Evolutionary conservation across 2,797 vertebrate genomes (phyloP), one percentile per base, ranked within the genome.

Genomic region (Adelosebastes latens): DNA sequence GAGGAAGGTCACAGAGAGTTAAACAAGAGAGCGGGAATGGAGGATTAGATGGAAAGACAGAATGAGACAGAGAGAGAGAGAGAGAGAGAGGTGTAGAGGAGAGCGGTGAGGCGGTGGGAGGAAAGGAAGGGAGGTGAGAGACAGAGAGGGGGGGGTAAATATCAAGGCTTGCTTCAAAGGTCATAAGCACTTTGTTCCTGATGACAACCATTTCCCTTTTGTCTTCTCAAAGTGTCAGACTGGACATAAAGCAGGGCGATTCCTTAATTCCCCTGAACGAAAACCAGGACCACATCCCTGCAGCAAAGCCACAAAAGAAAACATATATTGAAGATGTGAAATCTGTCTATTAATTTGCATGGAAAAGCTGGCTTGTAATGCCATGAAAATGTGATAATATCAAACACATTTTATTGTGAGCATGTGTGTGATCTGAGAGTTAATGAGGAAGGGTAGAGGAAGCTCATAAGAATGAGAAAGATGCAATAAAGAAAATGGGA

Each of bases 131-230:
- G 75, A 77, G 73, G 49, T 3, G 8, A 84, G 39, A 82, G 69
- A 60, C 27, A 22, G 70, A 64, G 60, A 77, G 75, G 67, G 20
- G 18, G 67, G 42, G 80, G 71, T 59, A 79, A 86, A 91, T 92
- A 93, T 94, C 91, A 94, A 94, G 94, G 92, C 87, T 75, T 59
- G 79, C 92, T 92, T 93, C 88, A 94, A 95, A 95, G 94, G 94
- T 95, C 94, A 94, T 75, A 65, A 22, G 79, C 87, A 93, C 93
- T 94, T 94, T 93, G 90, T 94, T 93, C 89, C 76, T 84, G 91
- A 87, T 89, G 93, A 94, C 88, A 92, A 90, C 84, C 91, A 83
- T 92, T 91, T 90, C 87, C 86, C 84, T 69, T 92, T 91, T 92
- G 87, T 92, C 86, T 90, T 87, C 68, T 81, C 59, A 49, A 80